Evolutionary conservation across 2,797 vertebrate species (phyloP).

Genomic region (Schizopygopsis pylzovi): DNA sequence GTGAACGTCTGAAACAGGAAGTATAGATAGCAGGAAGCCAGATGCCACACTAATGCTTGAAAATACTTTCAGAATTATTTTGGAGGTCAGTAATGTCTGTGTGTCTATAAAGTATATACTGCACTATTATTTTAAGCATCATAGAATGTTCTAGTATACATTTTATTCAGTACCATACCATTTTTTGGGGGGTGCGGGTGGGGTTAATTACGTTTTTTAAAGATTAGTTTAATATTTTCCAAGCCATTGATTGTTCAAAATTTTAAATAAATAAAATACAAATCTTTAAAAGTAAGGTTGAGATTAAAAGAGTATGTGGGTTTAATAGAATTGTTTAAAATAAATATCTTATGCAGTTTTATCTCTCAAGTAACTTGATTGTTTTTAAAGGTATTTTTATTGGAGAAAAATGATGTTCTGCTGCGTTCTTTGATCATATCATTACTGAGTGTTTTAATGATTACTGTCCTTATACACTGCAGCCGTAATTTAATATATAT

Average conservation of each 20-base stretch:
- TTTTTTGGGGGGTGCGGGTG: too few relatives aligned
- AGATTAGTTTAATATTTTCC: too few relatives aligned
- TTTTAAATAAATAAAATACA: too few relatives aligned
- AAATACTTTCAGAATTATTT: not conserved
- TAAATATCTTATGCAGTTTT: not conserved
- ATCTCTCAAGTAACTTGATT: not conserved
- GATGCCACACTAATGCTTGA: not conserved
- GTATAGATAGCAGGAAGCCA: conserved; percentile 35
- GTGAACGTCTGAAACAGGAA: conserved; percentile 75
- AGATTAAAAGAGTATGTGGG: not conserved
- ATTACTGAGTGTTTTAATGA: not conserved
- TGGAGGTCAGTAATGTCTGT: not conserved
- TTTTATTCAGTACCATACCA: too few relatives aligned
- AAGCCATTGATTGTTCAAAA: too few relatives aligned
- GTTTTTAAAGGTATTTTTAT: not conserved
- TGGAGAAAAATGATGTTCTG: not conserved
- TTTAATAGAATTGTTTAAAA: not conserved
- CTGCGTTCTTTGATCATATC: not conserved
- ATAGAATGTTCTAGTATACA: too few relatives aligned
- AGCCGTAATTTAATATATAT: not conserved
- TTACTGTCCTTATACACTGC: not conserved
- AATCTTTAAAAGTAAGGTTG: not conserved
- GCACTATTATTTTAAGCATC: too few relatives aligned
- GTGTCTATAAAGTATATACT: too few relatives aligned
- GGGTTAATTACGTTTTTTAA: too few relatives aligned